These are phyloP conservation scores for Hemaris fuciformis DNA, from an alignment of 2,888 invertebrate species.

Conservation along the genomic window DNA sequence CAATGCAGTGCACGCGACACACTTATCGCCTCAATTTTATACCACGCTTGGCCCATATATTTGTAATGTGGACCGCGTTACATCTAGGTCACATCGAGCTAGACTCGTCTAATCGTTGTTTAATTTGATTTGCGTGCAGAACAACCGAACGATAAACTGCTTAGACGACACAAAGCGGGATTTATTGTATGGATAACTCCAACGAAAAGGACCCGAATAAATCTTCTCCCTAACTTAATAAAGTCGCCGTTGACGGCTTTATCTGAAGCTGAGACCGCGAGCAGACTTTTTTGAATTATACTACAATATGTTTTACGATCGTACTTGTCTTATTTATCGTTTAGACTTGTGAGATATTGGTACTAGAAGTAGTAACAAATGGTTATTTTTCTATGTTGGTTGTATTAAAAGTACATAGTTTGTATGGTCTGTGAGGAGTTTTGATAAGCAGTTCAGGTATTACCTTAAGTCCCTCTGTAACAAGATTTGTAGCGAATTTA, in stretches of 20 bases:
- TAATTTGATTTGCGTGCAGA: slow-evolving; percentile 74
- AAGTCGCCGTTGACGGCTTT: slow-evolving; percentile 69
- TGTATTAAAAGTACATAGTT: neutral
- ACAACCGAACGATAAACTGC: slow-evolving; percentile 66
- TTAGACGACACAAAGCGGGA: slow-evolving; percentile 65
- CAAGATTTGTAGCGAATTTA: too few relatives aligned
- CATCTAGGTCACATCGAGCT: slow-evolving; percentile 52
- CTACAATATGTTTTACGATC: slow-evolving; percentile 26
- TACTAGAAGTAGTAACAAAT: neutral
- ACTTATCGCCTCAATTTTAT: slow-evolving; percentile 25
- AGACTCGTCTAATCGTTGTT: slow-evolving; percentile 56
- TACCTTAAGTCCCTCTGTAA: too few relatives aligned
- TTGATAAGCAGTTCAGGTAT: too few relatives aligned
- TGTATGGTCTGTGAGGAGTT: neutral
- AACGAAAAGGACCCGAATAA: slow-evolving; percentile 69
- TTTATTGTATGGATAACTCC: slow-evolving; percentile 71
- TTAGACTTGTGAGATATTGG: neutral
- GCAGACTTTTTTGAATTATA: slow-evolving; percentile 55
- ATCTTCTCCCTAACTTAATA: slow-evolving; percentile 72
- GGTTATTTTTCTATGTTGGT: neutral
- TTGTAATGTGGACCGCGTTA: slow-evolving; percentile 26
- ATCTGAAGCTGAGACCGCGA: slow-evolving; percentile 57
- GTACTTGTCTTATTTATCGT: neutral
- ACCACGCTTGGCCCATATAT: slow-evolving; percentile 28
- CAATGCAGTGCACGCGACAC: slow-evolving; percentile 21